phyloP scores from a whole-genome alignment of 2,113 vertebrate genomes.

The Rhynchopsitta pachyrhyncha region DNA sequence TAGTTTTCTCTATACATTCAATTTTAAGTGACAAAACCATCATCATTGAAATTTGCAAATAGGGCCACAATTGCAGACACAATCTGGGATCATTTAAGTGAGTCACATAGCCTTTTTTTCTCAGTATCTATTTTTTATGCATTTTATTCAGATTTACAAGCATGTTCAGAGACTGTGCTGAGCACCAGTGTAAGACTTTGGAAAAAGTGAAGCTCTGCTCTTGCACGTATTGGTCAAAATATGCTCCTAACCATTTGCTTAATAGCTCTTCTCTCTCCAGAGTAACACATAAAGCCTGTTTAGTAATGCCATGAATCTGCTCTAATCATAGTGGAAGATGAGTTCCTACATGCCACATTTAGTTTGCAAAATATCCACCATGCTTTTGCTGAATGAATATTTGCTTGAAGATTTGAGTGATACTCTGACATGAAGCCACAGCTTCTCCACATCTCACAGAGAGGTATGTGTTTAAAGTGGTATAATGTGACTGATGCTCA shows the following conservation, averaged over 20 bases:
- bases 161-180: neutral
- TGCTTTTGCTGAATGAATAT: neutral
- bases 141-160: neutral
- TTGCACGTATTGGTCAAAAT: neutral
- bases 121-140: neutral
- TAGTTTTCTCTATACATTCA: neutral
- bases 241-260: neutral
- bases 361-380: neutral
- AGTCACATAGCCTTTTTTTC: neutral
- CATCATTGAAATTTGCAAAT: neutral
- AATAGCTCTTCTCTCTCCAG: neutral
- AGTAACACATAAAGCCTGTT: neutral
- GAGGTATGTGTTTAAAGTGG: neutral
- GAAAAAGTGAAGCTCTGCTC: neutral
- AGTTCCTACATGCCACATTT: neutral
- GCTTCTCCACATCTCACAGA: neutral
- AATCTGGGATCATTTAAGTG: neutral
- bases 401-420: neutral
- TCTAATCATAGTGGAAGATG: neutral
- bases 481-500: neutral
- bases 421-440: neutral
- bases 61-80: neutral
- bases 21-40: neutral
- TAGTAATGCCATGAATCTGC: neutral
- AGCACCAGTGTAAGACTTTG: neutral